phyloP scores from a whole-genome alignment of 2,113 vertebrate genomes.

The Mesocricetus auratus region DNA sequence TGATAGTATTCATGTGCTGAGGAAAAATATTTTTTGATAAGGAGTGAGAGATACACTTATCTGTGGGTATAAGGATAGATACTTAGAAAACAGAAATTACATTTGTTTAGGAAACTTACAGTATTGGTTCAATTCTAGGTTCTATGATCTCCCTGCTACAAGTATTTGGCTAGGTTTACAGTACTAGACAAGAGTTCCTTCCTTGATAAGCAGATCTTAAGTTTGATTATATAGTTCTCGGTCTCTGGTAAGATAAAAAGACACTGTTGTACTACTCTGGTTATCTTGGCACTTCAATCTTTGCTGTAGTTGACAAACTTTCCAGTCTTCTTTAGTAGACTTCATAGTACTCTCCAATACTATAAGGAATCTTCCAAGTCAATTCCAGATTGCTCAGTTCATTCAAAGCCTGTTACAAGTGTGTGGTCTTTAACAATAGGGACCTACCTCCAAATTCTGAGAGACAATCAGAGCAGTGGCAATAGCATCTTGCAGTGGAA shows the following conservation, averaged over 20 bases:
- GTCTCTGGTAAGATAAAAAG: not conserved
- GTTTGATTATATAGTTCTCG: not conserved
- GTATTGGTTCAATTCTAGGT: not conserved
- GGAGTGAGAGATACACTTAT: not conserved
- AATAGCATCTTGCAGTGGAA: too few species aligned
- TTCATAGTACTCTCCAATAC: not conserved
- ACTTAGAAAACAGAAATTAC: not conserved
- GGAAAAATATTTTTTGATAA: not conserved
- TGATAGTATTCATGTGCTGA: not conserved
- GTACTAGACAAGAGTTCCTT: not conserved
- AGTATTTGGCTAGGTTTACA: too few species aligned
- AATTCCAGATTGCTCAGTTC: not conserved
- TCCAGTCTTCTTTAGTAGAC: not conserved
- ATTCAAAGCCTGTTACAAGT: not conserved
- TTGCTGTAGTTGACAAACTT: not conserved
- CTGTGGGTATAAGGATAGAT: not conserved
- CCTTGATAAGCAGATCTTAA: too few species aligned
- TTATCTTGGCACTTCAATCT: rapidly evolving
- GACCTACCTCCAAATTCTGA: not conserved
- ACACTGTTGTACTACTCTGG: not conserved
- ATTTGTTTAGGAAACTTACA: not conserved
- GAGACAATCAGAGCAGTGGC: not conserved
- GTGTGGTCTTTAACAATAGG: not conserved
- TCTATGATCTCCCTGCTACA: not conserved
- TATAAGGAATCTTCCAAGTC: too few species aligned